Conservation (phyloP, 1,140 invertebrate genomes). For the Tribolium madens region DNA sequence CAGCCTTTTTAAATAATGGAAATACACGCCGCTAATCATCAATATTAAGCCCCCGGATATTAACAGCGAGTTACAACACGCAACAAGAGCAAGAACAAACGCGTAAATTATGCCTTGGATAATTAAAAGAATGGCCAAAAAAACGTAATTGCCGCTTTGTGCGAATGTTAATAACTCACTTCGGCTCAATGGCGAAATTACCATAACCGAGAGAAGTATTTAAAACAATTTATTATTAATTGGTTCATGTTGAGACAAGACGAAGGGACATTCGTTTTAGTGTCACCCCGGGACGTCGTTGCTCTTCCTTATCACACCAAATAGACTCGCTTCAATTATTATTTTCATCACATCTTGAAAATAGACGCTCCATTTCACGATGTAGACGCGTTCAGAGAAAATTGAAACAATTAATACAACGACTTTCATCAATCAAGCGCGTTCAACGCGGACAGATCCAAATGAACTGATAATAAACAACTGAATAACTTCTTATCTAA, state of each 20-base stretch:
- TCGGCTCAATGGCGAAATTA: slow-evolving; percentile 37
- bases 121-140: slow-evolving; percentile 42
- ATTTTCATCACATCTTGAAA: slow-evolving; percentile 7
- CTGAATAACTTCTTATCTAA: not conserved
- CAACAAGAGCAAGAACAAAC: slow-evolving; percentile 18
- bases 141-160: slow-evolving; percentile 43
- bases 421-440: not conserved
- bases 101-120: slow-evolving; percentile 37
- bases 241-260: not conserved
- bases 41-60: slow-evolving; percentile 32
- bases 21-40: slow-evolving; percentile 36
- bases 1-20: slow-evolving; percentile 45
- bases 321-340: slow-evolving; percentile 1
- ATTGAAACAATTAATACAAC: not conserved
- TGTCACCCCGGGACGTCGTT: slow-evolving; percentile 24
- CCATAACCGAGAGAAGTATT: slow-evolving; percentile 27
- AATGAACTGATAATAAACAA: not conserved
- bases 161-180: slow-evolving; percentile 43
- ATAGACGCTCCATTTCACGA: slow-evolving; percentile 1
- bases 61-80: slow-evolving; percentile 17
- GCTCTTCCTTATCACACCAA: slow-evolving; percentile 4
- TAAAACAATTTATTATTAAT: slow-evolving; percentile 49
- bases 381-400: not conserved
- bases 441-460: not conserved
- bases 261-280: not conserved